Conservation (phyloP, 2,888 invertebrate genomes). For the Drosophila mettleri region DNA sequence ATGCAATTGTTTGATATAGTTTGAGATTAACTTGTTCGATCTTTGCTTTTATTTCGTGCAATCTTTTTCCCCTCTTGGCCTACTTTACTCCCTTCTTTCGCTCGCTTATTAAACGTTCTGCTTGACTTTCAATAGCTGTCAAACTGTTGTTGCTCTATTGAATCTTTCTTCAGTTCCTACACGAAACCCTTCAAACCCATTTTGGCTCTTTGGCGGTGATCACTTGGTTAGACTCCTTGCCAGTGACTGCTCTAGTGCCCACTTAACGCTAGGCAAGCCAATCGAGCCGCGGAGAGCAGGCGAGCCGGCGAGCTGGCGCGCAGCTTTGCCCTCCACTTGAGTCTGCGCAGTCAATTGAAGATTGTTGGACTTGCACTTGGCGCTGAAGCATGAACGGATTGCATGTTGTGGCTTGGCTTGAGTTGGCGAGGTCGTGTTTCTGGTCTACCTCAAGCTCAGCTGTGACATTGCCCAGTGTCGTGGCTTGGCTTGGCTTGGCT, state of each 20-base stretch:
- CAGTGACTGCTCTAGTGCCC: slow-evolving; percentile 28
- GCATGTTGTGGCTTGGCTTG: slow-evolving; percentile 47
- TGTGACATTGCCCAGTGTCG: slow-evolving; percentile 41
- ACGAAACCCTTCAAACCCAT: slow-evolving; percentile 10
- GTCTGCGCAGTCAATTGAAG: slow-evolving; percentile 71
- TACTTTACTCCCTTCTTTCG: too few relatives aligned
- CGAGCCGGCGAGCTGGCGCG: not conserved
- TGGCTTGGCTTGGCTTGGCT: slow-evolving; percentile 27
- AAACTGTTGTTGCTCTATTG: slow-evolving; percentile 4
- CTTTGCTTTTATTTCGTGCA: not conserved
- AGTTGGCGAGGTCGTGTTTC: slow-evolving; percentile 2
- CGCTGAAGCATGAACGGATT: slow-evolving; percentile 71
- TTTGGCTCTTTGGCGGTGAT: slow-evolving; percentile 14
- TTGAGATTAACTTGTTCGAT: not conserved
- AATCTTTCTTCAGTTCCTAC: not conserved
- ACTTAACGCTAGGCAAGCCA: slow-evolving; percentile 19
- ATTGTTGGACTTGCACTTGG: slow-evolving; percentile 34
- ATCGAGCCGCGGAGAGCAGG: too few relatives aligned
- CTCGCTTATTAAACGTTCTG: slow-evolving; percentile 12
- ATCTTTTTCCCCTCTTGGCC: not conserved
- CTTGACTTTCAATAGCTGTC: slow-evolving; percentile 21
- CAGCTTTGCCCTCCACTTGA: slow-evolving; percentile 47
- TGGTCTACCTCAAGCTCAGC: slow-evolving; percentile 18
- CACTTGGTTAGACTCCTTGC: slow-evolving; percentile 16
- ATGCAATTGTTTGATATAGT: not conserved